phyloP scores from a whole-genome alignment of 2,797 vertebrate species.

The Perdix hodgsoniae region DNA sequence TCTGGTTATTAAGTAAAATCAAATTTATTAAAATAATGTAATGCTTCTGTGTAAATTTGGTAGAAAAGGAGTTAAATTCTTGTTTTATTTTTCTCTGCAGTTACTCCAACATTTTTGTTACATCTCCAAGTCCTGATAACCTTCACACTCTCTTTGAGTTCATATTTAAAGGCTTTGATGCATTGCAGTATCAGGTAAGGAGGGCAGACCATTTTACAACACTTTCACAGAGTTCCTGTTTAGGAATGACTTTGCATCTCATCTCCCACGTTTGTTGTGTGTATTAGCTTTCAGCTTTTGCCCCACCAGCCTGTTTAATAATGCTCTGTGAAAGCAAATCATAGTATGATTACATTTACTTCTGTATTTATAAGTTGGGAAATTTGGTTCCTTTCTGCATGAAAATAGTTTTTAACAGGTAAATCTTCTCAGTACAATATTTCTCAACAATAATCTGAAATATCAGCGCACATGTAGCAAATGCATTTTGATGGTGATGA shows the following conservation, averaged over 20 bases:
- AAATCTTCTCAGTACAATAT: background rate
- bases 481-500: background rate
- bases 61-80: background rate
- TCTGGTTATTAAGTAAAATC: background rate
- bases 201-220: accelerated
- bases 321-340: background rate
- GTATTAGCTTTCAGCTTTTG: background rate
- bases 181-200: constrained; percentile 93
- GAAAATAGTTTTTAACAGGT: background rate
- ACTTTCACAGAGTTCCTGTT: accelerated
- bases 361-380: background rate
- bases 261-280: background rate
- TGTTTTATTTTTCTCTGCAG: constrained; percentile 74
- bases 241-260: background rate
- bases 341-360: background rate
- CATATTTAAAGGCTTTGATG: constrained; percentile 97
- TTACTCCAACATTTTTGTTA: constrained; percentile 98
- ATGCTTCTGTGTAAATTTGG: background rate
- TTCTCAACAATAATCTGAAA: background rate
- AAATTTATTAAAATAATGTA: background rate
- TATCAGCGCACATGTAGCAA: background rate
- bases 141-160: constrained; percentile 98
- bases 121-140: constrained; percentile 97
- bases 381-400: background rate
- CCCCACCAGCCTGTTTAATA: background rate